Evolutionary conservation across 2,888 invertebrate species (phyloP), one percentile per base, ranked within the genome.

Genomic region (Pristionchus entomophagus): DNA sequence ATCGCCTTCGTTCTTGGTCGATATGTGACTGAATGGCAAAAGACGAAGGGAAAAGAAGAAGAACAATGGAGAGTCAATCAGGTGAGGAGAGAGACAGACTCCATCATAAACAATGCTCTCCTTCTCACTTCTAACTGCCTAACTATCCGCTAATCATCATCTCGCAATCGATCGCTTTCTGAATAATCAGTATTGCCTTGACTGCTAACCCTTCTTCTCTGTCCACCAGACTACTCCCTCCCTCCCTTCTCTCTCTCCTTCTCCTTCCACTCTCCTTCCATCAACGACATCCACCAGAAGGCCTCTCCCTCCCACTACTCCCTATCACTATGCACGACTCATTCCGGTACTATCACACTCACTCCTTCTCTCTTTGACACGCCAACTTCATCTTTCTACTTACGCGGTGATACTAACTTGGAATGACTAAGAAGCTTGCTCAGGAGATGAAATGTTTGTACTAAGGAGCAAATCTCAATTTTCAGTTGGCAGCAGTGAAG

Each of bases 401-500:
- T 38, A 69, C 17, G 22, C 17, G 22, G 45, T 45, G 45, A 45
- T 45, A n/a, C n/a, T n/a, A n/a, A n/a, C n/a, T n/a, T n/a, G n/a
- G n/a, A n/a, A n/a, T n/a, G n/a, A n/a, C 6, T 4, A 41, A 22
- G 35, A 65, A 65, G 14, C 6, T 69, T n/a, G 38, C 22, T 19
- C 22, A 69, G 38, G 4, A 22, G 38, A 32, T 2, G 6, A 19
- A 69, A 38, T 38, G 32, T 14, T 29, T 62, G 62, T n/a, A 56
- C 3, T 26, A 2, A 26, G 26, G 56, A n/a, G n/a, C n/a, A n/a
- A n/a, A n/a, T n/a, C n/a, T n/a, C 4, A 10, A 17, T 45, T 41
- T 83, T 41, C 32, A 83, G 83, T 62, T 83, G 22, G 62, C 45
- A 29, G 83, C 83, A 62, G 59, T 83, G 83, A 83, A 83, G 83